Base-by-base conservation (phyloP, 2,888 invertebrate species). In the Dusona sp. region DNA sequence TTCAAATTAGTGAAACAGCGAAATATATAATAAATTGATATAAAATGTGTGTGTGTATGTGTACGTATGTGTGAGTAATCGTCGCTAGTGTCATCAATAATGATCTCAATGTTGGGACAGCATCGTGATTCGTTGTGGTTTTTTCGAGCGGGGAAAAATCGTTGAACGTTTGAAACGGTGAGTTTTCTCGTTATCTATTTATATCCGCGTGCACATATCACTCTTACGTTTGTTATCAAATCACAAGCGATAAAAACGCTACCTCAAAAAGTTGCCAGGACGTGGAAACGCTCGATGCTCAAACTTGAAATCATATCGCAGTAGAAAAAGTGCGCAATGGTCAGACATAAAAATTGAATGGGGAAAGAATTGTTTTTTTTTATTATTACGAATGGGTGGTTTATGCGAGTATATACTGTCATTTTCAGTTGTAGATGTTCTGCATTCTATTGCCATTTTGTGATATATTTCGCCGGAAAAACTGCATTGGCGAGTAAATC, bases 31-130 rank as follows among this genome's bases (percentile, higher is more conserved):
- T 61, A 45, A 61, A 51, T 42, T 33, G 16, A 61, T 51, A 36
- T 33, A 16, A 38, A 54, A 38, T 42, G n/a, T 65, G 64, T 73
- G 51, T 51, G n/a, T 42, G 67, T 57, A 45, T 22, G 73, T 65
- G 73, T 68, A 42, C n/a, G 36, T 45, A 29, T 64, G 51, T 48
- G 67, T 75, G 57, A 82, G 48, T 51, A 78, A 83, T 83, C 57
- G 67, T 73, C 68, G 80, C 79, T 65, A 84, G 84, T 86, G 86
- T 84, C 68, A 33, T 51, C 74, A 73, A 86, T 84, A 82, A 86
- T 84, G 81, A 75, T 84, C 45, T 74, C 81, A 70, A 64, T 64
- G 78, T 79, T 82, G n/a, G 70, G 25, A 61, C 61, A 61, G 36
- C 42, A 25, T 54, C 11, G 78, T 79, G 73, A 61, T 57, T 72